A percentile compares a stretch with the other conserved stretches of the same genome.
These are phyloP conservation scores for Chalcis sispes DNA, from an alignment of 2,888 invertebrate species.

Conservation along the genomic window DNA sequence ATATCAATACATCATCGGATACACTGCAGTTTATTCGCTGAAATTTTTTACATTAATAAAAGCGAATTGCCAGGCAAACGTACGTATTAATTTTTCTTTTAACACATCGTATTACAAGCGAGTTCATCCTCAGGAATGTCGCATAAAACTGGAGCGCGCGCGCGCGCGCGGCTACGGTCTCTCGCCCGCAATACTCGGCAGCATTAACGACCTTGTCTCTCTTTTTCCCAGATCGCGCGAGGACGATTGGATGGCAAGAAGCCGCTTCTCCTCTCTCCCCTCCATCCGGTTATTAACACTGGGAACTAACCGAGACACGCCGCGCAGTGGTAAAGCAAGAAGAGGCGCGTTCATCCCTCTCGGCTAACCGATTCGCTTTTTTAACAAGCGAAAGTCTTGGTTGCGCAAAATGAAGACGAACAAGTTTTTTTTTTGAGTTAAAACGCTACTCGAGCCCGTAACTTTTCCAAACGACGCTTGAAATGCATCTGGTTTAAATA, in stretches of 20 bases:
- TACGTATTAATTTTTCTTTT: too few species aligned
- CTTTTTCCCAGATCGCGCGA: conserved; percentile 21
- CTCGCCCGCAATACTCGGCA: too few species aligned
- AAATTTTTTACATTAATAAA: too few species aligned
- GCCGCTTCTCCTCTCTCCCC: background rate
- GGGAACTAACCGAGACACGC: background rate
- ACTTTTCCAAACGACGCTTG: too few species aligned
- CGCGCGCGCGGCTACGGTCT: background rate
- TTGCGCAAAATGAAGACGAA: conserved; percentile 22
- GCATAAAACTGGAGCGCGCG: background rate
- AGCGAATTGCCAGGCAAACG: too few species aligned
- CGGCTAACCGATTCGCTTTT: background rate
- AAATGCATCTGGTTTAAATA: too few species aligned
- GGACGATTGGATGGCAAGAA: background rate
- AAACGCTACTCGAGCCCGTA: background rate
- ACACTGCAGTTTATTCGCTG: too few species aligned
- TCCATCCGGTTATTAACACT: conserved; percentile 39
- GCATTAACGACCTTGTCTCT: conserved; percentile 34
- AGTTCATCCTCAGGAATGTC: conserved; percentile 28
- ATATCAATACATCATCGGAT: too few species aligned
- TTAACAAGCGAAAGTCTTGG: too few species aligned
- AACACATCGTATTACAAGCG: too few species aligned
- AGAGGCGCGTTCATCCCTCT: background rate
- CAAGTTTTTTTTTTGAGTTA: conserved; percentile 15
- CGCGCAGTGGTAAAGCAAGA: background rate